phyloP scores from a whole-genome alignment of 1,140 invertebrate species.

The Halesus radiatus region DNA sequence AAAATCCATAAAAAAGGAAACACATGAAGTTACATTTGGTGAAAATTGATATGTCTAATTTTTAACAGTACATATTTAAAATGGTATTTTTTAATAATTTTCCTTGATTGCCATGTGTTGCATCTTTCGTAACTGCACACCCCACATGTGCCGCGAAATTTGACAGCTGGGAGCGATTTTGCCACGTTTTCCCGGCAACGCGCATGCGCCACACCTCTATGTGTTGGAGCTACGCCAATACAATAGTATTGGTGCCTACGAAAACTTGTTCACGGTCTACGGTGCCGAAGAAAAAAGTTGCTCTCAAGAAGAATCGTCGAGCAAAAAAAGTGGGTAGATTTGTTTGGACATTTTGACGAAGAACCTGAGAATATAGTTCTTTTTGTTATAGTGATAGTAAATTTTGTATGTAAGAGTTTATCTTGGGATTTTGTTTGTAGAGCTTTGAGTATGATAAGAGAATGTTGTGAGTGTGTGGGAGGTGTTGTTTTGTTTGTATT shows the following conservation, averaged over 20 bases:
- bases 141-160: constrained; percentile 23
- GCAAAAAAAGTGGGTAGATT: neutral
- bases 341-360: neutral
- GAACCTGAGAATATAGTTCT: no score
- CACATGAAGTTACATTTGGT: no score
- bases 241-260: constrained; percentile 11
- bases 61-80: no score
- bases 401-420: no score
- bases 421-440: no score
- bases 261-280: constrained; percentile 10
- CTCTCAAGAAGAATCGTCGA: neutral
- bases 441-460: no score
- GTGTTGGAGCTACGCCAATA: constrained; percentile 2
- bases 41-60: no score
- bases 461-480: no score
- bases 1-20: no score
- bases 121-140: constrained; percentile 25
- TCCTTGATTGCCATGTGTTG: constrained; percentile 42
- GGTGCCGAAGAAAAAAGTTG: constrained; percentile 3
- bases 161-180: constrained; percentile 42
- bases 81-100: no score
- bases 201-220: constrained; percentile 31
- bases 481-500: no score
- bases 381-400: no score
- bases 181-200: constrained; percentile 36